Evolutionary conservation across 2,888 invertebrate species (phyloP), one percentile per base, ranked within the genome.

Genomic region (Stenurella melanura): DNA sequence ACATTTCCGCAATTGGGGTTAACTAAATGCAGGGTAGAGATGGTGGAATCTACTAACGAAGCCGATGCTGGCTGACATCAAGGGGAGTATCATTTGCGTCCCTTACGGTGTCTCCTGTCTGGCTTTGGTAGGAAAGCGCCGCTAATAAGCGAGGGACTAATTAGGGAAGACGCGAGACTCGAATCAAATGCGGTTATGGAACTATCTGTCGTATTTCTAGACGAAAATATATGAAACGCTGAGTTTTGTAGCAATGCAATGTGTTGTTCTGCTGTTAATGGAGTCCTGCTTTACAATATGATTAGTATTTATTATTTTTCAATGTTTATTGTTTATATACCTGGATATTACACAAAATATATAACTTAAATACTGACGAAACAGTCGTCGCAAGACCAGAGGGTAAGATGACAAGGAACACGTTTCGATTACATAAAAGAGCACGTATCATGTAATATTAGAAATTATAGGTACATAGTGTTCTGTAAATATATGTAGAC

Each of bases 71-170:
- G 17, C 63, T 26, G 63, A 50, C 3, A 71, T 18, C 18, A 21
- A 54, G 70, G 61, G 58, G 54, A 17, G 72, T 63, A 30, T 70
- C 70, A 42, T 72, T 72, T 72, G 63, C 54, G 21, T 70, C 26
- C 60, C 60, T 70, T 38, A 26, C 42, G 58, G 42, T 70, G 61
- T 72, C 63, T 72, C 63, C 58, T 63, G 60, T 71, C 61, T 71
- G 50, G 71, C 42, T 71, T 58, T 42, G 21, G 50, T 61, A 61
- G 26, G 18, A 54, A 50, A 54, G 61, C 54, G 54, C 54, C 38
- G 54, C 50, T 72, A 72, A 72, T 72, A 72, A 72, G 58, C 72
- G 72, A 42, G 72, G 38, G 63, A 63, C 72, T 72, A 72, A 72
- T 72, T 72, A 72, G 72, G 30, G 30, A 50, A 61, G 54, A 67